Percentiles rank a stretch among this genome's conserved stretches.
Evolutionary conservation across 2,113 vertebrate species (phyloP).

Genomic region (Microcebus murinus): DNA sequence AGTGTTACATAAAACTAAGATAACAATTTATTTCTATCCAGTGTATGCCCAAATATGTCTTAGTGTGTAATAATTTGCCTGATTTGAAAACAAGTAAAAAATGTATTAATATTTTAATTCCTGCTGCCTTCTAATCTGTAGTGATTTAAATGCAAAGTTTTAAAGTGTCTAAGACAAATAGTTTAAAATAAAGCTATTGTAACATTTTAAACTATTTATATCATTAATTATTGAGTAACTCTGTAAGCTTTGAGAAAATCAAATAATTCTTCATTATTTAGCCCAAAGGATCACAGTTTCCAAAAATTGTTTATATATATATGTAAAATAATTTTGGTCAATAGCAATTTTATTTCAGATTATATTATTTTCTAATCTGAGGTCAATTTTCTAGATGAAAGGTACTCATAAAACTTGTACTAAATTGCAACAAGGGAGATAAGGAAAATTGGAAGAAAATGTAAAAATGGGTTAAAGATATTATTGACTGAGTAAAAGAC

Average conservation of each 20-base stretch:
- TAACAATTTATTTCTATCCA: background rate
- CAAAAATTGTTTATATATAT: background rate
- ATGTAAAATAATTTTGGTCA: background rate
- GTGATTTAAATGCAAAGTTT: background rate
- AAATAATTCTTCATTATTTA: background rate
- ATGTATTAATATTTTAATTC: background rate
- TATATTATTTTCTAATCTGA: constrained; percentile 33
- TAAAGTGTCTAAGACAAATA: background rate
- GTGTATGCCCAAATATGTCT: background rate
- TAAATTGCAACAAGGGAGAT: constrained; percentile 68
- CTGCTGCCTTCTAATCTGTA: background rate
- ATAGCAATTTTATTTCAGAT: constrained; percentile 34
- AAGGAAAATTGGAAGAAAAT: constrained; percentile 77
- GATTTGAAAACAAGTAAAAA: constrained; percentile 9
- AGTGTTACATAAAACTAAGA: background rate
- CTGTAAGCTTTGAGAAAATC: background rate
- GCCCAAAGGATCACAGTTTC: background rate
- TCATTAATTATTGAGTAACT: background rate
- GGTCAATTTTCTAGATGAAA: constrained; percentile 62
- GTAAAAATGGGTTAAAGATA: constrained; percentile 80
- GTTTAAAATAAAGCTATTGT: background rate
- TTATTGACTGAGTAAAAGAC: constrained; percentile 74
- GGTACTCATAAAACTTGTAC: constrained; percentile 51
- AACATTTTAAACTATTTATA: background rate
- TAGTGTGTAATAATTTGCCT: background rate